phyloP scores from a whole-genome alignment of 2,113 vertebrate genomes.

The Phoenicopterus ruber region DNA sequence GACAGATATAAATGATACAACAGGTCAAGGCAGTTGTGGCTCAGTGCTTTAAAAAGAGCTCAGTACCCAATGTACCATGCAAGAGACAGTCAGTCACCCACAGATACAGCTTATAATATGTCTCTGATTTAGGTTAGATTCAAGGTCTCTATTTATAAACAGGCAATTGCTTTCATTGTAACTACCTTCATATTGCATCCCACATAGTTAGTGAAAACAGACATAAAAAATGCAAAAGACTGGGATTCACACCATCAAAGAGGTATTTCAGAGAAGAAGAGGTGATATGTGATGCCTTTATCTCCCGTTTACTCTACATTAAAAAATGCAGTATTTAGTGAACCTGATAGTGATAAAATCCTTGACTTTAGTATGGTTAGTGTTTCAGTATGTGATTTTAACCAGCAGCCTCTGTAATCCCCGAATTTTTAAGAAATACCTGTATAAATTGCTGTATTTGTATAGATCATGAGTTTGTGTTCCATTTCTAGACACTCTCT shows the following conservation, averaged over 20 bases:
- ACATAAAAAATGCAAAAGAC: neutral
- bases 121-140: neutral
- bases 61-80: neutral
- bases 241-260: neutral
- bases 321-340: neutral
- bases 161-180: neutral
- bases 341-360: neutral
- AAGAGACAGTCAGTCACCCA: neutral
- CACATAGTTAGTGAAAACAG: neutral
- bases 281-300: neutral
- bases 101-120: neutral
- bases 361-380: accelerated
- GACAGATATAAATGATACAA: neutral
- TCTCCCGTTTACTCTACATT: neutral
- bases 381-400: neutral
- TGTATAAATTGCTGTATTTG: neutral
- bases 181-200: neutral
- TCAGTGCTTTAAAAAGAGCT: neutral
- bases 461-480: neutral
- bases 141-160: neutral
- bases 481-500: neutral
- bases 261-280: neutral
- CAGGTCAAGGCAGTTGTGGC: neutral
- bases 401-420: neutral
- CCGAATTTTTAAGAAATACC: neutral